A percentile compares a stretch with the other conserved stretches of the same genome.
Conservation (phyloP, 2,113 vertebrate genomes). For the Jacana jacana region DNA sequence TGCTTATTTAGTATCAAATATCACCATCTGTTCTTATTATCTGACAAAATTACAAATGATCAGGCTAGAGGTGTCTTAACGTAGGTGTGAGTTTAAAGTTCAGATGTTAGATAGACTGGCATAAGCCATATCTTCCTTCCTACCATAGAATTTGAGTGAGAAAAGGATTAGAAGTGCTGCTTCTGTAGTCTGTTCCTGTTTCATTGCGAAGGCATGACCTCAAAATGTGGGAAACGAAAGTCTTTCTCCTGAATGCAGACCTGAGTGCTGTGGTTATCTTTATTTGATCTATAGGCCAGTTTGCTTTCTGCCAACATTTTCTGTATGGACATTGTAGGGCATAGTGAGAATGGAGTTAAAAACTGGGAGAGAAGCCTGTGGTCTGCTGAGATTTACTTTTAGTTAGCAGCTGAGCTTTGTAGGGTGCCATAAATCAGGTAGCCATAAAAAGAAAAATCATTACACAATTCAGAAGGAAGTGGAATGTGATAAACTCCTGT, state of each 20-base stretch:
- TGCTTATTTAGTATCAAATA: conserved; percentile 32
- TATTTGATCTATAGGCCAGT: neutral
- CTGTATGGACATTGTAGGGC: accelerated
- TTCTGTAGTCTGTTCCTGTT: conserved; percentile 62
- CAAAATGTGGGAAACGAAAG: conserved; percentile 57
- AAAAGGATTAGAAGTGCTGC: conserved; percentile 65
- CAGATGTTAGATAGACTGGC: conserved; percentile 50
- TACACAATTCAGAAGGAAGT: neutral
- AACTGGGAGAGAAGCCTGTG: neutral
- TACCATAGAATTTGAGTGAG: conserved; percentile 68
- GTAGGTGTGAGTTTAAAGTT: conserved; percentile 34
- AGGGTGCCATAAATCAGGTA: conserved; percentile 25
- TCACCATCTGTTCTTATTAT: conserved; percentile 36
- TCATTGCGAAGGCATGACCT: conserved; percentile 59
- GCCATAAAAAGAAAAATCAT: neutral
- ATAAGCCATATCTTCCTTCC: conserved; percentile 65
- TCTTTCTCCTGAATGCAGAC: conserved; percentile 21
- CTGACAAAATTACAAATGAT: conserved; percentile 16
- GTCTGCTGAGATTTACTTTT: neutral
- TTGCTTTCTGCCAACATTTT: conserved; percentile 28
- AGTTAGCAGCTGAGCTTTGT: neutral
- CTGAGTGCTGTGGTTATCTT: conserved; percentile 19
- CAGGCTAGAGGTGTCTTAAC: neutral
- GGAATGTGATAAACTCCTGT: conserved; percentile 10
- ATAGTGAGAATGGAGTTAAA: neutral